Percentiles rank a stretch among this genome's conserved stretches.
phyloP scores from a whole-genome alignment of 2,888 invertebrate genomes.

The Eledona agricola region DNA sequence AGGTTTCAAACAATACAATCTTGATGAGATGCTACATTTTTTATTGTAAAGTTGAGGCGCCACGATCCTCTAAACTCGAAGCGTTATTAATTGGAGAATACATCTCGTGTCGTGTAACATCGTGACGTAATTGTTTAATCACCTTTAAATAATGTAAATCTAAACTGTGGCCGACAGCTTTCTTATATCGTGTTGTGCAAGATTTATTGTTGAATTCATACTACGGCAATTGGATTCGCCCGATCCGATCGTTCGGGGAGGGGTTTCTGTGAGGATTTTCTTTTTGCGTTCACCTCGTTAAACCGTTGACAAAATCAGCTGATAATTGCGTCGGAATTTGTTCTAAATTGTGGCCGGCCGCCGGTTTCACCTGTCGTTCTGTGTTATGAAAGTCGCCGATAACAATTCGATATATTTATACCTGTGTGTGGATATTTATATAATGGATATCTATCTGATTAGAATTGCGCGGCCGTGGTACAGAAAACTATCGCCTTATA shows the following conservation, averaged over 20 bases:
- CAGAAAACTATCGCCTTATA: conserved; percentile 57
- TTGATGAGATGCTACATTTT: no score
- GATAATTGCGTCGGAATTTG: conserved; percentile 44
- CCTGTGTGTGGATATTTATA: no score
- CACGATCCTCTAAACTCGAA: conserved; percentile 21
- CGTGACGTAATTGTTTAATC: conserved; percentile 38
- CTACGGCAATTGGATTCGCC: conserved; percentile 13
- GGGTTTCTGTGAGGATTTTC: conserved; percentile 11
- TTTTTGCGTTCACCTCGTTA: conserved; percentile 2
- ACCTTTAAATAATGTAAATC: conserved; percentile 37
- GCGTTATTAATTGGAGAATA: conserved; percentile 33
- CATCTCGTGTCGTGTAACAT: conserved; percentile 28
- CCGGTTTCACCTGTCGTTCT: conserved; percentile 48
- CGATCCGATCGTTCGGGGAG: conserved; percentile 9
- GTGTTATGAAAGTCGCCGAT: conserved; percentile 45
- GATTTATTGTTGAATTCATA: conserved; percentile 33
- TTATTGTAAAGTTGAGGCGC: no score
- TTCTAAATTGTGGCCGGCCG: conserved; percentile 43
- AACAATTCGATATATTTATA: conserved; percentile 50
- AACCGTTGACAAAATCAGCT: conserved; percentile 26
- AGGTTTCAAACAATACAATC: no score
- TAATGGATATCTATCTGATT: conserved; percentile 41
- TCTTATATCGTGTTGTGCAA: conserved; percentile 33
- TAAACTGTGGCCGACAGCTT: conserved; percentile 32
- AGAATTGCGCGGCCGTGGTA: conserved; percentile 56